These are phyloP conservation scores for Nansenia antarctica DNA, from an alignment of 2,113 vertebrate species.

Conservation along the genomic window DNA sequence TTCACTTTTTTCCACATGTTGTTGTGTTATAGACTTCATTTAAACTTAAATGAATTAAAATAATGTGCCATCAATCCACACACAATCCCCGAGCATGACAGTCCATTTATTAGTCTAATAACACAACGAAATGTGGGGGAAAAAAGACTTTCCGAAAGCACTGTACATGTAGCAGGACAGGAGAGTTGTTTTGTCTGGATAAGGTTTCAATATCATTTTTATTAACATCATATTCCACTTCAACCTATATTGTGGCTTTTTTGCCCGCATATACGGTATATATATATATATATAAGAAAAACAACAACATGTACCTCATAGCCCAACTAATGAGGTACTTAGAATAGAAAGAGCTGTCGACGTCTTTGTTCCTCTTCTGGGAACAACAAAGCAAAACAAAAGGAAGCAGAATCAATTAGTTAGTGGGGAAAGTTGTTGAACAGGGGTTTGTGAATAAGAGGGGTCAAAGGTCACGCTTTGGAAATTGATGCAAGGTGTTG, in stretches of 20 bases:
- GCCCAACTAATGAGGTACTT: neutral
- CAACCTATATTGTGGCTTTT: neutral
- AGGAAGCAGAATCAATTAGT: conserved; percentile 20
- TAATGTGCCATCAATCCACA: too few relatives aligned
- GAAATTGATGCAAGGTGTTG: neutral
- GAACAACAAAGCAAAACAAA: conserved; percentile 6
- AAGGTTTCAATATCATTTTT: neutral
- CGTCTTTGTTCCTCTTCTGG: neutral
- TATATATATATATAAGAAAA: too few relatives aligned
- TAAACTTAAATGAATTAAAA: too few relatives aligned
- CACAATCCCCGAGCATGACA: too few relatives aligned
- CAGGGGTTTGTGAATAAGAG: conserved; percentile 18
- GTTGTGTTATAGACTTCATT: too few relatives aligned
- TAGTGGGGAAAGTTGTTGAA: conserved; percentile 19
- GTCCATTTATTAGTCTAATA: too few relatives aligned
- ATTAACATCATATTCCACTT: neutral
- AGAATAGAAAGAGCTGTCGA: neutral
- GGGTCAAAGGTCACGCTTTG: conserved; percentile 15
- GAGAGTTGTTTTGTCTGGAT: neutral
- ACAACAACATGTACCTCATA: neutral
- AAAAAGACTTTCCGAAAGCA: too few relatives aligned
- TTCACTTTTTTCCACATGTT: too few relatives aligned
- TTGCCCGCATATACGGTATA: too few relatives aligned
- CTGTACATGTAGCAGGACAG: too few relatives aligned
- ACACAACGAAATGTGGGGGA: too few relatives aligned